Conservation (phyloP, 2,113 vertebrate genomes). For the Clarias gariepinus region DNA sequence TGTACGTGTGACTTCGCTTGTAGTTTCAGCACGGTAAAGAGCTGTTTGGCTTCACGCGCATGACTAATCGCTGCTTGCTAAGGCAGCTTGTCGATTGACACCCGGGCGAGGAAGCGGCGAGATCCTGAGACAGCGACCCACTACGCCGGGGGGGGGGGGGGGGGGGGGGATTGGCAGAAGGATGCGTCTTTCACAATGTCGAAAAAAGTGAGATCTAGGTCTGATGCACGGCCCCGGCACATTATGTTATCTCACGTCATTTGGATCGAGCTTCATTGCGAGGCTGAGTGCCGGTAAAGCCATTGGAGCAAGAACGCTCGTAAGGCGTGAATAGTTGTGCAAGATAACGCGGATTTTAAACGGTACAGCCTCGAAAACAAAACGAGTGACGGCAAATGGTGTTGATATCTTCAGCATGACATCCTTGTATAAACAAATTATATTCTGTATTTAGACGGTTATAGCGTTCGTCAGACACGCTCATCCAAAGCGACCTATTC, state of each 20-base stretch:
- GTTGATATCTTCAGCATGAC: background rate
- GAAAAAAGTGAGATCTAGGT: background rate
- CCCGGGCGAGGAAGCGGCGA: background rate
- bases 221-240: background rate
- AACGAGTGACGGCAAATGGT: background rate
- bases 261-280: background rate
- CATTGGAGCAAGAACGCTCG: background rate
- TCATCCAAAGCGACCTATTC: background rate
- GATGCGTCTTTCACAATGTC: background rate
- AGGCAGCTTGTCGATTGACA: slow-evolving; percentile 1
- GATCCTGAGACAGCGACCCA: background rate
- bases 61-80: slow-evolving; percentile 35
- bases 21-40: background rate
- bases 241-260: no score
- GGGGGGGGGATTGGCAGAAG: background rate
- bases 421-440: background rate
- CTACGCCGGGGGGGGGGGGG: background rate
- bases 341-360: background rate
- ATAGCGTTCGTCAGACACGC: background rate
- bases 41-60: background rate
- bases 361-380: no score
- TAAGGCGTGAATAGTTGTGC: background rate
- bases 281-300: background rate
- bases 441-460: background rate
- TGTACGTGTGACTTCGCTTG: background rate